A percentile compares a stretch with the other conserved stretches of the same genome.
Evolutionary conservation across 2,888 invertebrate genomes (phyloP).

Genomic region (Barypeithes pellucidus): DNA sequence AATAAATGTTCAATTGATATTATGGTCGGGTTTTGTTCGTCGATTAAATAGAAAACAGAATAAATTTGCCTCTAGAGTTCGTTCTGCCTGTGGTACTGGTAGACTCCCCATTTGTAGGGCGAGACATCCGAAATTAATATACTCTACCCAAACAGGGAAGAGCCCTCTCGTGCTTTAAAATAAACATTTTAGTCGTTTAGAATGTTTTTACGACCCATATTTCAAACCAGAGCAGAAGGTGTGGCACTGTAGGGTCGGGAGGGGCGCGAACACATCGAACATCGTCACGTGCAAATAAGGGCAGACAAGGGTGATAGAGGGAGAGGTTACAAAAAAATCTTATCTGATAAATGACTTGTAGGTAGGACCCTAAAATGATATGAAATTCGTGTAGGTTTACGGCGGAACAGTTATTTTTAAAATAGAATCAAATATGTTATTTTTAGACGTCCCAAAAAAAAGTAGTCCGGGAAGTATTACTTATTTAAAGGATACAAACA

Average conservation of each 20-base stretch:
- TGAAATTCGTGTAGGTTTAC: neutral
- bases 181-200: neutral
- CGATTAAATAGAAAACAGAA: too few relatives aligned
- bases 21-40: too few relatives aligned
- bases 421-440: too few relatives aligned
- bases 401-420: too few relatives aligned
- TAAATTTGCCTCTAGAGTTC: too few relatives aligned
- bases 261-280: neutral
- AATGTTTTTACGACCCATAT: conserved; percentile 1
- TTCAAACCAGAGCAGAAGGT: neutral
- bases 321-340: neutral
- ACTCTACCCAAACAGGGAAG: conserved; percentile 6
- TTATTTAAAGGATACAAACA: too few relatives aligned
- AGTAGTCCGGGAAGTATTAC: too few relatives aligned
- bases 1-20: too few relatives aligned
- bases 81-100: too few relatives aligned
- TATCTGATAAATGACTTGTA: conserved; percentile 11
- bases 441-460: too few relatives aligned
- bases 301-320: neutral
- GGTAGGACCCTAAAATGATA: too few relatives aligned
- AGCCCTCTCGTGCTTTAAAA: neutral
- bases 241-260: neutral
- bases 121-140: neutral
- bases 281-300: conserved; percentile 14
- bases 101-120: too few relatives aligned